Evolutionary conservation across 2,797 vertebrate genomes (phyloP), one percentile per base, ranked within the genome.

Genomic region (Sciaenops ocellatus): DNA sequence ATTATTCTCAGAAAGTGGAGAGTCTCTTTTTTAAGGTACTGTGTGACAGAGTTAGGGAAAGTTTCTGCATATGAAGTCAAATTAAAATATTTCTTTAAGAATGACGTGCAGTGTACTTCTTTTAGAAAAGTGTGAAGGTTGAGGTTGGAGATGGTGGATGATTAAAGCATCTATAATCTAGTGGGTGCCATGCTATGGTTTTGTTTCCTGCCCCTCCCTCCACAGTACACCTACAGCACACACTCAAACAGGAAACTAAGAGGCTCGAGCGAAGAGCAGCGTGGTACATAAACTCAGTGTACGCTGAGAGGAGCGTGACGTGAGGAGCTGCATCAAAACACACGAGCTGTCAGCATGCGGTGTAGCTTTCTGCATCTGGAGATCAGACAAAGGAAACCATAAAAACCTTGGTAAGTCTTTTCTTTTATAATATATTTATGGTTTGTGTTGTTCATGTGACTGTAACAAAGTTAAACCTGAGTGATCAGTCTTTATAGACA

Each of bases 241-340:
- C 26, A 48, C 8, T 2, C 24, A 80, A 68, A 90, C 83, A 88
- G 89, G 82, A 89, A 90, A 84, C 65, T 6, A 56, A 48, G n/a
- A 48, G 1, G 3, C 1, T 5, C 24, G 6, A 82, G 50, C 51
- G 76, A 55, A 77, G 51, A 76, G 65, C 22, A 73, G 72, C 42
- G 13, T 50, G 24, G 1, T 48, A 17, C 34, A 38, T 24, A 9
- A 4, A 24, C 50, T 11, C 55, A 24, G 15, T 34, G 47, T 11
- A 6, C 4, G 65, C 41, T n/a, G 42, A 76, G 48, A 26, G 17
- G 44, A 69, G 8, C 9, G 34, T 38, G 34, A 38, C 8, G 34
- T 38, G 65, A 62, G 16, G 41, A 66, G 52, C 34, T 48, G 69
- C 16, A 48, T 26, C 52, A 64, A 70, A 54, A 17, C 28, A n/a